These are phyloP conservation scores for Hypomecis atomaria DNA, from an alignment of 2,888 invertebrate species.

Conservation along the genomic window DNA sequence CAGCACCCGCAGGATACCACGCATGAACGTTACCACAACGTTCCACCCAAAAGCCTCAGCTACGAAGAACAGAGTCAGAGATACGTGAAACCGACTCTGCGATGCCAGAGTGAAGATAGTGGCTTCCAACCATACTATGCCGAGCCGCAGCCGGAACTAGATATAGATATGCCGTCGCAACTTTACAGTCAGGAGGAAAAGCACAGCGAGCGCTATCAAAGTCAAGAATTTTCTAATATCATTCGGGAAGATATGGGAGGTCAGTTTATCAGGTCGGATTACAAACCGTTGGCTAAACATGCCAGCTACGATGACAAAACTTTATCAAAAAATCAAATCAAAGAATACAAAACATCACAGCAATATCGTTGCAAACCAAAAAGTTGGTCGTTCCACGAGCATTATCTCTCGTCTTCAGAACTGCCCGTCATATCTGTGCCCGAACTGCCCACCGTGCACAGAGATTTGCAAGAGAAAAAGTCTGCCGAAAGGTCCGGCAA, in stretches of 20 bases:
- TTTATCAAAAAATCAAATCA: conserved; percentile 86
- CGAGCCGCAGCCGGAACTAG: conserved; percentile 81
- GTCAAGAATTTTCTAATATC: conserved; percentile 85
- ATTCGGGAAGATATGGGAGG: conserved; percentile 69
- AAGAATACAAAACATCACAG: conserved; percentile 85
- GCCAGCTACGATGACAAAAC: conserved; percentile 88
- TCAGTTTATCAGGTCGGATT: conserved; percentile 81
- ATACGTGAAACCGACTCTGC: conserved; percentile 78
- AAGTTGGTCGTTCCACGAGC: conserved; percentile 87
- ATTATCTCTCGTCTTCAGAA: conserved; percentile 83
- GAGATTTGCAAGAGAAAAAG: conserved; percentile 77
- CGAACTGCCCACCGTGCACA: conserved; percentile 76
- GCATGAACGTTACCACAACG: conserved; percentile 71
- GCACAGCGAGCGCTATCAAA: conserved; percentile 86
- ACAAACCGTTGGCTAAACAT: conserved; percentile 86
- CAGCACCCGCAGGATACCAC: conserved; percentile 58
- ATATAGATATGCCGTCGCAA: conserved; percentile 83
- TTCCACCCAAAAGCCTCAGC: conserved; percentile 79
- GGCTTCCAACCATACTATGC: conserved; percentile 73
- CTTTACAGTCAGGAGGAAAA: conserved; percentile 86
- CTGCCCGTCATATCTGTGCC: conserved; percentile 83
- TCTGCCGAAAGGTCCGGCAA: conserved; percentile 78
- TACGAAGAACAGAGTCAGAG: conserved; percentile 77
- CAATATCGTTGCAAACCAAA: conserved; percentile 84
- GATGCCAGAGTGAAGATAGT: conserved; percentile 86